A percentile compares a stretch with the other conserved stretches of the same genome.
Conservation (phyloP, 1,140 invertebrate genomes). For the Reticulitermes speratus region DNA sequence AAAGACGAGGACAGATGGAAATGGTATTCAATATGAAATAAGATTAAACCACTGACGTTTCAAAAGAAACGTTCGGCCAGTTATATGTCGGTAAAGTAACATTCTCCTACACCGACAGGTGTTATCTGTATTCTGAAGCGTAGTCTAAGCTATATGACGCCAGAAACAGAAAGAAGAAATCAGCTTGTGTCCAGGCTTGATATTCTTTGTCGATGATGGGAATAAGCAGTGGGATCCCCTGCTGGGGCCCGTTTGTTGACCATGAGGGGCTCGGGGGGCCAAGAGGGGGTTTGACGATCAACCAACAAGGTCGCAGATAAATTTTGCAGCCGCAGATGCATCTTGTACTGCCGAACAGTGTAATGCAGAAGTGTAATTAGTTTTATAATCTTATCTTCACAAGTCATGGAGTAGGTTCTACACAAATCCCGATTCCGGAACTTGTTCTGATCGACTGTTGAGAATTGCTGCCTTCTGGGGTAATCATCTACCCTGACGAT, state of each 20-base stretch:
- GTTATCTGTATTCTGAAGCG: neutral
- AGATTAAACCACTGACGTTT: no score
- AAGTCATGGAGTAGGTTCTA: no score
- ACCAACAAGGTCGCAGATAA: constrained; percentile 15
- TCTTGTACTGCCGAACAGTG: neutral
- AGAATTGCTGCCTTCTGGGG: no score
- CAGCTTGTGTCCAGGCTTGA: neutral
- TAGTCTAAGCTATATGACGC: neutral
- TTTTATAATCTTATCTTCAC: no score
- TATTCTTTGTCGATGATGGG: constrained; percentile 11
- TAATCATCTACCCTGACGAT: no score
- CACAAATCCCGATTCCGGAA: no score
- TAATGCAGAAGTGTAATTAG: neutral
- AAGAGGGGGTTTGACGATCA: neutral
- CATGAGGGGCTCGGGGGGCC: neutral
- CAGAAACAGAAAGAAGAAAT: constrained; percentile 5
- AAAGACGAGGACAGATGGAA: neutral
- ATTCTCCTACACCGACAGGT: neutral
- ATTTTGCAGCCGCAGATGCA: neutral
- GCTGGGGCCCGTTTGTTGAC: neutral
- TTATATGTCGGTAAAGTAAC: neutral
- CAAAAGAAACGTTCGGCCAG: no score
- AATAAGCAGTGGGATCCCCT: neutral
- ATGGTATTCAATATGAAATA: neutral
- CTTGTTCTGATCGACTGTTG: no score